phyloP scores from a whole-genome alignment of 2,888 invertebrate genomes.

The Eledone cirrhosa region DNA sequence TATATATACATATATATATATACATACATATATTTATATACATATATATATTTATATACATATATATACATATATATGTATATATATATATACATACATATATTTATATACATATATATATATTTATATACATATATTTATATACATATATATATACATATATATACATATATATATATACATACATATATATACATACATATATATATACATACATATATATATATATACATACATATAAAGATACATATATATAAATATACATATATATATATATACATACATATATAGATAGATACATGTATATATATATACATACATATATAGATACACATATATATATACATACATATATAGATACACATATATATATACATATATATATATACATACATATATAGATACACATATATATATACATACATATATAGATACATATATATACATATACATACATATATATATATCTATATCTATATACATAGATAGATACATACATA shows the following conservation, averaged over 20 bases:
- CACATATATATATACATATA: not conserved
- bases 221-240: conserved; percentile 12
- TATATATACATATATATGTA: too few species aligned
- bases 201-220: not conserved
- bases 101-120: too few species aligned
- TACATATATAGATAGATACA: not conserved
- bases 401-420: not conserved
- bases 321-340: not conserved
- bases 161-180: not conserved
- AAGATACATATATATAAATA: not conserved
- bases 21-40: too few species aligned
- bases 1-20: too few species aligned
- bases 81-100: too few species aligned
- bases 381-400: not conserved
- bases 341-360: not conserved
- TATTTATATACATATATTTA: too few species aligned
- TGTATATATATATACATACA: not conserved
- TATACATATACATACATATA: not conserved
- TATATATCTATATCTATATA: not conserved
- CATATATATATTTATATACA: too few species aligned
- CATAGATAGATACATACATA: too few species aligned
- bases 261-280: not conserved
- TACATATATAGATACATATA: not conserved
- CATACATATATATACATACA: not conserved
- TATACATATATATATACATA: too few species aligned